A percentile compares a stretch with the other conserved stretches of the same genome.
Evolutionary conservation across 1,140 invertebrate genomes (phyloP).

Genomic region (Brachionus paranguensis): DNA sequence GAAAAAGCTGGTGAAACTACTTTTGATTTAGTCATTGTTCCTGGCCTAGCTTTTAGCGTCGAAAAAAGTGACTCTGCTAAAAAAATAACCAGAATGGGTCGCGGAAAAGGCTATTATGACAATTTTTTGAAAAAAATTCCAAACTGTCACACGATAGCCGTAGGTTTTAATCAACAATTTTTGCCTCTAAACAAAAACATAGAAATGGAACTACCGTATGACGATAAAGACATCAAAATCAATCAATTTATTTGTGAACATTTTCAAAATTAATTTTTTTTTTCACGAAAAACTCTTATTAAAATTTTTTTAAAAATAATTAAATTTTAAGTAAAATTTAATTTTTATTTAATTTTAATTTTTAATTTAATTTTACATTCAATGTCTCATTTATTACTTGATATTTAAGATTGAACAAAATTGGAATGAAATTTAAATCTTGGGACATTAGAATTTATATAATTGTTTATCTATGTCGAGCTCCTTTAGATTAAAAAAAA

Average conservation of each 20-base stretch:
- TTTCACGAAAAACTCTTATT: too few species aligned
- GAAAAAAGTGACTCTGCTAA: not conserved
- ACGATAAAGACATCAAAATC: not conserved
- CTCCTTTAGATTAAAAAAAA: not conserved
- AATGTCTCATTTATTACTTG: too few species aligned
- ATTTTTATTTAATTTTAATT: not conserved
- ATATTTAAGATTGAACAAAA: too few species aligned
- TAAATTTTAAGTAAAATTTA: too few species aligned
- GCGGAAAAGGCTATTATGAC: conserved; percentile 38
- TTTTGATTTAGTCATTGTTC: conserved; percentile 33
- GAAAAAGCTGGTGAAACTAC: not conserved
- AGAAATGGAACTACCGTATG: not conserved
- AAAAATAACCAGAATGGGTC: conserved; percentile 11
- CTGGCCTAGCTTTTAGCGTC: conserved; percentile 12
- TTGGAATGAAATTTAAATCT: too few species aligned
- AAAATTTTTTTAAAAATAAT: too few species aligned
- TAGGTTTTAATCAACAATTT: conserved; percentile 34
- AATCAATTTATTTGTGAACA: conserved; percentile 31
- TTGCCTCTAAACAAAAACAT: not conserved
- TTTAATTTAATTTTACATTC: too few species aligned
- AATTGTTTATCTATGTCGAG: not conserved
- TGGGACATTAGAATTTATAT: too few species aligned
- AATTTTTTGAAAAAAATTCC: conserved; percentile 31
- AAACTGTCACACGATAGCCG: conserved; percentile 2
- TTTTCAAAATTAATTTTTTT: not conserved